Evolutionary conservation across 2,888 invertebrate species (phyloP), one percentile per base, ranked within the genome.

Genomic region (Caenorhabditis sp.): DNA sequence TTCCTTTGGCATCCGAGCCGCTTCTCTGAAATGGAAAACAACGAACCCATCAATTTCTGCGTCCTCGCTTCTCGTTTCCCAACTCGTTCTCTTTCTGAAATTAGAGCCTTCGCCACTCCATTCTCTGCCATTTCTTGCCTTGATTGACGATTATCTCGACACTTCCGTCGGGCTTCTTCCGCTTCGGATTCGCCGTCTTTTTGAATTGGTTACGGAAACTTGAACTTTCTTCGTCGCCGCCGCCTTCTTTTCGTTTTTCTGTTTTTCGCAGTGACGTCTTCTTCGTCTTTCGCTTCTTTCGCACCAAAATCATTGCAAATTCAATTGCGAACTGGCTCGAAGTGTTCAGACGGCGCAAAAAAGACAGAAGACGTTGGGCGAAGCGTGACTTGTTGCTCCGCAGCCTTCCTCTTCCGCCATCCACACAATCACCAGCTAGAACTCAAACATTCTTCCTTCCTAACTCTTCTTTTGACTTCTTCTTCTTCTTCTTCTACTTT

Each of bases 141-240:
- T 62, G 61, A 71, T 71, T 71, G 68, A 68, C 68, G 68, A 68
- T 68, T 68, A 68, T 68, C 68, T 50, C 68, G 58, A 68, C 68
- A 68, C 59, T 68, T 68, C 68, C 68, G 68, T 41, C 68, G 43
- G 68, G 30, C 59, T 68, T 56, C 22, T 9, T n/a, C 48, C 46
- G 45, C 39, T 55, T 45, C 24, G 43, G 2, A 46, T 50, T 32
- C 30, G 30, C 27, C 13, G 55, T n/a, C 13, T n/a, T 20, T 15
- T 7, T 17, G 58, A 68, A 68, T 68, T 68, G 68, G 68, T 68
- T 68, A 68, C 68, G 68, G 68, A 68, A 68, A 68, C 68, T 68
- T 50, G 68, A 68, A 68, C 68, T 68, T 66, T 50, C 27, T 50
- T 53, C 35, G 53, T 35, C 13, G 9, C 6, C 22, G 11, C 8